Evolutionary conservation across 2,888 invertebrate species (phyloP), one percentile per base, ranked within the genome.

Genomic region (Drosophila neoperkinsi): DNA sequence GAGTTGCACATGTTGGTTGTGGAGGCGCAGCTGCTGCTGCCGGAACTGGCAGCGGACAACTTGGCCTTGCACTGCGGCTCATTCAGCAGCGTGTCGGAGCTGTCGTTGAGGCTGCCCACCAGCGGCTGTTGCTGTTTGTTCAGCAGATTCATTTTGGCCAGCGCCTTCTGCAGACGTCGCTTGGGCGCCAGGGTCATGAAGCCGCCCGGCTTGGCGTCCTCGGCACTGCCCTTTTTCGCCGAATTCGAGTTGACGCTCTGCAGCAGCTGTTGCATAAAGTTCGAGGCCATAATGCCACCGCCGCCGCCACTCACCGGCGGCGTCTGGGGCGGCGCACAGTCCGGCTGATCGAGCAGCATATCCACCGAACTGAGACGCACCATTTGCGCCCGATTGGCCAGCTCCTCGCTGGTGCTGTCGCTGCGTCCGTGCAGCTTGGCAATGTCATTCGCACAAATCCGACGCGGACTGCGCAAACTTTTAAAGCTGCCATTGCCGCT

Each of bases 141-240:
- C 56, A 93, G 77, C 90, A 98, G 96, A 93, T 98, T 98, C 95
- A 98, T 97, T 94, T 97, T 97, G 94, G 96, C 96, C 86, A 97
- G 94, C 71, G 97, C 97, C 93, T 96, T 97, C 89, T 97, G 97
- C 67, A 98, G 94, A 86, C 97, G 95, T 81, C 96, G 95, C 91
- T 97, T 97, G 60, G 98, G 97, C 3, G 97, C 98, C 21, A 92
- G 64, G 0, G 98, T 98, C 97, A 98, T 98, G 91, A 98, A 98
- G 64, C 96, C 97, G 90, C 96, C 96, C 13, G 81, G 74, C 43
- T 87, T 77, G 3, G 50, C 25, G 10, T 79, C 79, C 43, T 80
- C 74, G 0, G 69, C 75, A 93, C 73, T 52, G 50, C 75, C 74
- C 61, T 92, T 92, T 34, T 90, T 90, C 11, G 88, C 91, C 5